Base-by-base conservation (phyloP, 2,113 vertebrate genomes). In the Mesembrinibis cayennensis region DNA sequence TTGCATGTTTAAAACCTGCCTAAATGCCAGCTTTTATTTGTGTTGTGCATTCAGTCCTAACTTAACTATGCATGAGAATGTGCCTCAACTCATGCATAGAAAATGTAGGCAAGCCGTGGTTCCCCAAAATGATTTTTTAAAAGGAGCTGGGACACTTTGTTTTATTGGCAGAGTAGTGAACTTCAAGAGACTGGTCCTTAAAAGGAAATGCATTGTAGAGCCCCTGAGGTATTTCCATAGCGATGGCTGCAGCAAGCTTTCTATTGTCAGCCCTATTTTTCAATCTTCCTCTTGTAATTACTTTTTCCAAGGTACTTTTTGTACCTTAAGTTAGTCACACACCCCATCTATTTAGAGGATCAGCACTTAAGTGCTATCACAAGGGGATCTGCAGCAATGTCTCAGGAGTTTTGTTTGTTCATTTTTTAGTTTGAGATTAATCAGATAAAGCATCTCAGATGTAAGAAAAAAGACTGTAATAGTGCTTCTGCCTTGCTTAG, bases 111-210 rank as follows among this genome's bases (percentile, higher is more conserved):
- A 92, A 78, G 74, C 40, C 0, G 0, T 63, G 73, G 50, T 86
- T 96, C 87, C 87, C 67, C 92, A 26, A 95, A 93, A 96, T 29
- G 7, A 67, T 40, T 85, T 89, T 90, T 89, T 53, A 29, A 78
- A 87, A 90, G 70, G 61, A 92, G 62, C 63, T 81, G 56, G 69
- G 91, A 87, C 40, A 23, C 71, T 93, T n/a, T 59, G 67, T 79
- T 83, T 73, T 78, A 61, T 87, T 91, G 88, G 86, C 89, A 91
- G 89, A 71, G 45, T 30, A 83, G 76, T 63, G 85, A 95, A 49
- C 44, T 95, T 84, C 56, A 81, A 86, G 77, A 95, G 83, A 47
- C 73, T 94, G 90, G 74, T 74, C 93, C 95, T 95, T 95, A 91
- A 97, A 97, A 97, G 95, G 88, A 92, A 85, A 77, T 7, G 9